A percentile compares a stretch with the other conserved stretches of the same genome.
phyloP scores from a whole-genome alignment of 1,140 invertebrate genomes.

The Uloborus diversus region DNA sequence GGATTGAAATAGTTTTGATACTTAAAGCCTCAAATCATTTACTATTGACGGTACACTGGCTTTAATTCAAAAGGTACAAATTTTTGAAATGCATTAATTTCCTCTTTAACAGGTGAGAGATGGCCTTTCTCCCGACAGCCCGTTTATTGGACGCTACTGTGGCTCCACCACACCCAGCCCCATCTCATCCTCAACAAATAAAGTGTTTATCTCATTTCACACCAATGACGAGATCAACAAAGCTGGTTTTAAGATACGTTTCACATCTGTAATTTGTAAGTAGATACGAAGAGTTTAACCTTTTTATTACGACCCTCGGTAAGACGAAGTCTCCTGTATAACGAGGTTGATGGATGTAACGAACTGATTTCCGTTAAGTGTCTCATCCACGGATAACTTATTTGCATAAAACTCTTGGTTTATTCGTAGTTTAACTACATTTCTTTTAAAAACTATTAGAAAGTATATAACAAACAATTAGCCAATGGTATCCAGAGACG shows the following conservation, averaged over 20 bases:
- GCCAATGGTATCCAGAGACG: too few species aligned
- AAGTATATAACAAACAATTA: too few species aligned
- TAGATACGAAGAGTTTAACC: slow-evolving; percentile 22
- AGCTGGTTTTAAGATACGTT: slow-evolving; percentile 71
- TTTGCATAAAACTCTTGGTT: background rate
- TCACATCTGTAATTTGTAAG: slow-evolving; percentile 69
- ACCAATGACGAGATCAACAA: slow-evolving; percentile 70
- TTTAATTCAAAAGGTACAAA: too few species aligned
- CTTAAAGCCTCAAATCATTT: too few species aligned
- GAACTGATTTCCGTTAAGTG: too few species aligned
- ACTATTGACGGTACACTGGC: too few species aligned
- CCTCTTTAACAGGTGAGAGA: background rate
- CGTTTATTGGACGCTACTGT: slow-evolving; percentile 74
- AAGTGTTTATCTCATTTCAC: slow-evolving; percentile 72
- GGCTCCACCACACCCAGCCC: slow-evolving; percentile 70
- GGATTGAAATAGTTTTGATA: too few species aligned
- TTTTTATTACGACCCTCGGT: background rate
- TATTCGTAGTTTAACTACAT: background rate
- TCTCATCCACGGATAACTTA: background rate
- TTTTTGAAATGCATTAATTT: too few species aligned
- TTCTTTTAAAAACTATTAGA: too few species aligned
- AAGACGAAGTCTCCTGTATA: too few species aligned
- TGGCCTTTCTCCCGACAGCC: slow-evolving; percentile 59
- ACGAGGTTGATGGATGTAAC: background rate
- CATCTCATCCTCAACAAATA: slow-evolving; percentile 69